phyloP scores from a whole-genome alignment of 2,797 vertebrate genomes.

The Scarus forsteni region DNA sequence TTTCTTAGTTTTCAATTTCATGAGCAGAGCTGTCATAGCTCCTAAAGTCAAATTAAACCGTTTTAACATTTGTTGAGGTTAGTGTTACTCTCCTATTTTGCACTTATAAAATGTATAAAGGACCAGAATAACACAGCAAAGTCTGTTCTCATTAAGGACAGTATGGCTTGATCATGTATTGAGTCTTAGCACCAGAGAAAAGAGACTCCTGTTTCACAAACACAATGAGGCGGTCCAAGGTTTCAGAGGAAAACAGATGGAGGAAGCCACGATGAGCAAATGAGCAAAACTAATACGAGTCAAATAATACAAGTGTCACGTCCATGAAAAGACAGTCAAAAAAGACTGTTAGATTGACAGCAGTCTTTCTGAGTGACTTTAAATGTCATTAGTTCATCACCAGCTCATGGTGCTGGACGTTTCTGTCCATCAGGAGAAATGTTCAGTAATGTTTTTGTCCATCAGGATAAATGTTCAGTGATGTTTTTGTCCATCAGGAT shows the following conservation, averaged over 20 bases:
- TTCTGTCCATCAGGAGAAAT: too few relatives aligned
- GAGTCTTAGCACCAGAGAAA: conserved; percentile 69
- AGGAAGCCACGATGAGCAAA: conserved; percentile 22
- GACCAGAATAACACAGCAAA: conserved; percentile 10
- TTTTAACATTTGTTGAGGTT: conserved; percentile 28
- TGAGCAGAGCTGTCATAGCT: conserved; percentile 45
- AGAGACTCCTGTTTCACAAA: conserved; percentile 48
- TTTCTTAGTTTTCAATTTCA: conserved; percentile 7
- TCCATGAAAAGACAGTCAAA: conserved; percentile 22
- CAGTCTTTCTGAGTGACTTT: conserved; percentile 4
- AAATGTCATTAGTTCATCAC: conserved; percentile 38
- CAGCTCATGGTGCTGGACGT: conserved; percentile 10
- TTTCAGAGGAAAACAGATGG: conserved; percentile 39
- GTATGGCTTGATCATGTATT: conserved; percentile 27
- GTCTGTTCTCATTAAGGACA: background rate
- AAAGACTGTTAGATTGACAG: conserved; percentile 13
- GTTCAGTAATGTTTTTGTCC: too few relatives aligned
- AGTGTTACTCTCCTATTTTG: conserved; percentile 71
- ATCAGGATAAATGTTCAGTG: too few relatives aligned
- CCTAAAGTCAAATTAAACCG: conserved; percentile 32
- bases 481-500: conserved; percentile 32
- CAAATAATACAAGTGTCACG: conserved; percentile 30
- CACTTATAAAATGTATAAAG: conserved; percentile 5
- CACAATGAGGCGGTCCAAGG: conserved; percentile 46
- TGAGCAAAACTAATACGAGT: conserved; percentile 31